Base-by-base conservation (phyloP, 2,888 invertebrate genomes). In the Eupithecia centaureata region DNA sequence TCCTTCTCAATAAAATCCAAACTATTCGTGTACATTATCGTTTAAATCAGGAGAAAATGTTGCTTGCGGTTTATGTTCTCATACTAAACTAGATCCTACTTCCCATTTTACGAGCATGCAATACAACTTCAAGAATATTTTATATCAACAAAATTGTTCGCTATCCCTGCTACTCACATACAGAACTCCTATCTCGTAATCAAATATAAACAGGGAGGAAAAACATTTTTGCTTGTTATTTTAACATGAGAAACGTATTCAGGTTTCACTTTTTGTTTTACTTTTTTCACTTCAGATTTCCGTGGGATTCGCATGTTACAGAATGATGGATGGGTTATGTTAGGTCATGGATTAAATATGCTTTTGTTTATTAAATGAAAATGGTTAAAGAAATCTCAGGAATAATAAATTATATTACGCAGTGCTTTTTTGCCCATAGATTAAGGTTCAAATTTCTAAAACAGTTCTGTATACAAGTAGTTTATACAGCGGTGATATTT, bases 141-240 rank as follows among this genome's bases (percentile, higher is more conserved):
- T 30, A 28, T 30, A 56, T 28, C 54, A 28, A 28, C 54, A 56
- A 56, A 64, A 64, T 56, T 51, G 68, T 68, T 64, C 56, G 22
- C 35, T 35, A 61, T 33, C 61, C 42, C 65, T 64, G 52, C 18
- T 57, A 33, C 57, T 54, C 68, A 61, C 54, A 54, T 22, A 54
- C 42, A 58, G 56, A 57, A 70, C 64, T 71, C 72, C 67, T 71
- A 56, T 56, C 67, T 52, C 65, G 70, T 73, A 72, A 75, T 71
- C 70, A 68, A 75, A 75, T 69, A 68, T 73, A 73, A 73, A 73
- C 72, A 68, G 68, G 13, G 64, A 75, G 38, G 65, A 63, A 47
- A 63, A 74, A 71, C 65, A 69, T 70, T 65, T 72, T 72, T 63
- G 61, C 64, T 33, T 38, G 60, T 70, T 63, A 59, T 68, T 63